These are phyloP conservation scores for Chamaetylas fuelleborni DNA, from an alignment of 2,113 vertebrate species.

Conservation along the genomic window DNA sequence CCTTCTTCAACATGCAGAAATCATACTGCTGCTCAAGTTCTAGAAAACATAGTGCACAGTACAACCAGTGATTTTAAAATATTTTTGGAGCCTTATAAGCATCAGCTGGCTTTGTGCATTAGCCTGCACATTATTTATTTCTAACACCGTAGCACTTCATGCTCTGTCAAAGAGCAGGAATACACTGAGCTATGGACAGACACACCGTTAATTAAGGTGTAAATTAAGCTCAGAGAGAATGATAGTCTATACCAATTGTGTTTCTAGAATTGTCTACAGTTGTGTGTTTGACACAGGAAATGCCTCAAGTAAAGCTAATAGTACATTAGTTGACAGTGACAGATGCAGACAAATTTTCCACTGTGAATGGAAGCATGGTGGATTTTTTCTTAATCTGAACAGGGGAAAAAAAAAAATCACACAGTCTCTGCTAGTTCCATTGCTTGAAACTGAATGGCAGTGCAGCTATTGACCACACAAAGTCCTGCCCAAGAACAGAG, in stretches of 20 bases:
- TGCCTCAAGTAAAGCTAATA: background rate
- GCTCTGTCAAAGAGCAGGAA: background rate
- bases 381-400: background rate
- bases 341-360: background rate
- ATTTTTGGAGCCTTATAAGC: background rate
- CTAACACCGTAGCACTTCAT: fast-evolving
- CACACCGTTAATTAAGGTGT: background rate
- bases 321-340: background rate
- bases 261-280: background rate
- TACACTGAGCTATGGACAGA: background rate
- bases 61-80: background rate
- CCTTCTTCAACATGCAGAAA: background rate
- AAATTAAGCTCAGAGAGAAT: background rate
- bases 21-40: background rate
- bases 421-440: background rate
- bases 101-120: background rate
- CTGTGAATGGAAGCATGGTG: background rate
- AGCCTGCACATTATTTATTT: background rate
- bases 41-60: background rate
- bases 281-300: background rate
- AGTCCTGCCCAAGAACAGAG: background rate
- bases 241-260: background rate
- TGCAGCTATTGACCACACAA: background rate
- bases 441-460: background rate
- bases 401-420: background rate